Evolutionary conservation across 2,888 invertebrate genomes (phyloP), one percentile per base, ranked within the genome.

Genomic region (Agrypnus murinus): DNA sequence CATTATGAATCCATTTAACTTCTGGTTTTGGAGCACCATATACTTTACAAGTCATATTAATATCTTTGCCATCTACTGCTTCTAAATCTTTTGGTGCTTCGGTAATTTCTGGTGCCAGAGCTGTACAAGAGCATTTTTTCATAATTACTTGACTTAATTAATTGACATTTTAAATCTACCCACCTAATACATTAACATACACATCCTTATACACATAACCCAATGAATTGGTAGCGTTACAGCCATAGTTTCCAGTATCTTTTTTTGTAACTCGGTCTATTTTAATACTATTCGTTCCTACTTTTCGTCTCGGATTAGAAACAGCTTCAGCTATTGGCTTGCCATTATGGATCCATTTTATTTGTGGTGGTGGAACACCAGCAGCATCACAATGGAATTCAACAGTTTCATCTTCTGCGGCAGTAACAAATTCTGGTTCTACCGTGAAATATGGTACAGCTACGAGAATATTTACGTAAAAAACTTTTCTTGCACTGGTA

Each of bases 181-280:
- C 83, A 93, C 93, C 91, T 80, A 96, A 88, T 7, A 99, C 98
- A 86, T 99, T 99, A 43, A 99, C 91, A 86, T 94, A 99, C 69
- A 98, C 96, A 87, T 99, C 98, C 84, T 96, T 96, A 87, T 97
- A 99, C 34, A 98, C 96, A 86, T 98, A 99, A 34, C 99, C 99
- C 77, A 97, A 90, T n/a, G 95, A 94, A 85, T 99, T 99, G 81
- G 98, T 97, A 6, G 98, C 99, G 89, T 99, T 99, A 86, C 99
- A 99, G 72, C 99, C 99, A 84, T 98, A 97, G 86, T 99, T 98
- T 76, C 97, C 97, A 1, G 97, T 98, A 85, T 98, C 98, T 59
- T 90, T 90, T 86, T 97, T 97, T 57, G 90, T 88, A 70, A 99
- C 87, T 77, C 92, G 91, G 12, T 90, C 90, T 79, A 98, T 94